A percentile compares a stretch with the other conserved stretches of the same genome.
phyloP scores from a whole-genome alignment of 1,140 invertebrate species.

The Aleiodes sp. region DNA sequence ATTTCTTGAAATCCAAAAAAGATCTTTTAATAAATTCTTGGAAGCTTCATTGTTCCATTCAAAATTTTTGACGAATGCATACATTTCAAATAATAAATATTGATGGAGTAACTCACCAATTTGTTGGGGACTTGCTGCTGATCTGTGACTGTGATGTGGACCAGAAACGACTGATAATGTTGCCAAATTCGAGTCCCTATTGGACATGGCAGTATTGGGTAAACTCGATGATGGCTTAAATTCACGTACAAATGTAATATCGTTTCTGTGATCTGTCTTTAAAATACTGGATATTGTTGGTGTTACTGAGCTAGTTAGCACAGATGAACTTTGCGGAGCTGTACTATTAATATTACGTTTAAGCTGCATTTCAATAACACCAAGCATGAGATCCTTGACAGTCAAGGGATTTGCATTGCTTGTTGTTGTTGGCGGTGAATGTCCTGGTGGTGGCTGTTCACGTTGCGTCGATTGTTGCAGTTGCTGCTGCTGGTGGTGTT shows the following conservation, averaged over 20 bases:
- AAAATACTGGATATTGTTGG: slow-evolving; percentile 75
- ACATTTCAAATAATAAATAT: neutral
- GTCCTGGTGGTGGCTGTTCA: slow-evolving; percentile 58
- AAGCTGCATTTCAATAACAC: slow-evolving; percentile 78
- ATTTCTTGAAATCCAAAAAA: too few relatives aligned
- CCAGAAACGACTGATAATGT: slow-evolving; percentile 74
- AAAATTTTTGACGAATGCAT: neutral
- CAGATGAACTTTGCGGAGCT: too few relatives aligned
- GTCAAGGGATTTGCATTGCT: slow-evolving; percentile 69
- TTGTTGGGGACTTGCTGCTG: slow-evolving; percentile 60
- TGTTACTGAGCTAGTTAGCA: slow-evolving; percentile 63
- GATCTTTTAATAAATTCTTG: too few relatives aligned
- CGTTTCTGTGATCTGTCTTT: slow-evolving; percentile 67
- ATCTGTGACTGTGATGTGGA: slow-evolving; percentile 57
- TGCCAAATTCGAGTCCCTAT: slow-evolving; percentile 69
- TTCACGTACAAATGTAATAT: slow-evolving; percentile 67
- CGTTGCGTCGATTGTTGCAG: slow-evolving; percentile 48
- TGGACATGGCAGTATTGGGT: slow-evolving; percentile 55
- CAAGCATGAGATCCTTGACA: slow-evolving; percentile 79
- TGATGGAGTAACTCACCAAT: slow-evolving; percentile 46
- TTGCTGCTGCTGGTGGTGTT: slow-evolving; percentile 40
- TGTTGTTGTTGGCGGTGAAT: slow-evolving; percentile 65
- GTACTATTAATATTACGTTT: slow-evolving; percentile 71
- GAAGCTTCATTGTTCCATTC: too few relatives aligned
- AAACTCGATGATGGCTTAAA: slow-evolving; percentile 60